Evolutionary conservation across 2,113 vertebrate genomes (phyloP), one percentile per base, ranked within the genome.

Genomic region (Elephas maximus): DNA sequence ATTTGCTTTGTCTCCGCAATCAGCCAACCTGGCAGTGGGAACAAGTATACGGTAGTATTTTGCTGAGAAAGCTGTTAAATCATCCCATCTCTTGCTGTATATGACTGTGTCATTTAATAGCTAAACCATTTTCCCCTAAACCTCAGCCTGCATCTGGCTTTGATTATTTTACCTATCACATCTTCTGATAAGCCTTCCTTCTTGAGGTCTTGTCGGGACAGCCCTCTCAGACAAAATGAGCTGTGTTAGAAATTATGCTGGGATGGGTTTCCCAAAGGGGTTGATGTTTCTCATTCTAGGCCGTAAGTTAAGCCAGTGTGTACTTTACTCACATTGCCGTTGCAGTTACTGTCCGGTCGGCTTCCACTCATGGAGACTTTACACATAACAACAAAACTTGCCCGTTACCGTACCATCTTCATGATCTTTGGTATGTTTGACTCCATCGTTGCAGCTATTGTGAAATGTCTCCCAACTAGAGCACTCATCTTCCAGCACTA

Each of bases 1-100:
- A 74, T 77, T 28, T 87, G 63, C 17, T 53, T 82, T 85, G 62
- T 81, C 71, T 90, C 65, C 78, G 82, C n/a, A 67, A 86, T 78
- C 78, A 73, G 28, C 37, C 74, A 86, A 12, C 51, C 77, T 33
- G 23, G 44, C 62, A 82, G 73, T 41, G 15, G 57, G 65, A 84
- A 28, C 62, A 67, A 65, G 62, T 24, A 69, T 33, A 23, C 73
- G 69, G 69, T 30, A 51, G 83, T 83, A 51, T 51, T 82, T 93
- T 65, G 21, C 53, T 26, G 53, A 82, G 87, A 44, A 78, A 67
- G 45, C 74, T 71, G 30, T 93, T 65, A 78, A 44, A 65, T 20
- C 30, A 65, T 41, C 60, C 77, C 28, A 21, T 67, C 30, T 87
- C 15, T 21, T 37, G 5, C 33, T 30, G 87, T 45, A 62, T 69